Evolutionary conservation across 2,888 invertebrate genomes (phyloP).

Genomic region (Parthenolecanium corni): DNA sequence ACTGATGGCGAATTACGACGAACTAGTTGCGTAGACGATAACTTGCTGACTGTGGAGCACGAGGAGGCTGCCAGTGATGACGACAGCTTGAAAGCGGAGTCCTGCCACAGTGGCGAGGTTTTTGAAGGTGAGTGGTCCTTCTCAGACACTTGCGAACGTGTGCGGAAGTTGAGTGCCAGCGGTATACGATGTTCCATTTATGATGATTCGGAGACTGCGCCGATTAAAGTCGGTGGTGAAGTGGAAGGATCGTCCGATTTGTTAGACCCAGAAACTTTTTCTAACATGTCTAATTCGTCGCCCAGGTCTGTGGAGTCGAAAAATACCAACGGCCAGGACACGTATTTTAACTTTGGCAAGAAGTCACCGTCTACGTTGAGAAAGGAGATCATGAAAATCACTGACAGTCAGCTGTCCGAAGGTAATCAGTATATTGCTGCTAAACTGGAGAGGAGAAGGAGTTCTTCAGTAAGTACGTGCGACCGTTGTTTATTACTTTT

Average conservation of each 20-base stretch:
- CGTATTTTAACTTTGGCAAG: slow-evolving; percentile 3
- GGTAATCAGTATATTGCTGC: not conserved
- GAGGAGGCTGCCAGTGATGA: too few species aligned
- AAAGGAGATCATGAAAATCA: slow-evolving; percentile 15
- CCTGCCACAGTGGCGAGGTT: not conserved
- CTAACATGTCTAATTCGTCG: too few species aligned
- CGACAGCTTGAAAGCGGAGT: too few species aligned
- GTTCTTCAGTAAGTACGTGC: too few species aligned
- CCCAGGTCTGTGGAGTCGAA: not conserved
- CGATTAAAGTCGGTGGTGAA: not conserved
- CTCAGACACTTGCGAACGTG: not conserved
- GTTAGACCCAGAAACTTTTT: too few species aligned
- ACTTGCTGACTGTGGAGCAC: not conserved
- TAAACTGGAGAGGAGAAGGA: not conserved
- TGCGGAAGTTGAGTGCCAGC: not conserved
- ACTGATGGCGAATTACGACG: not conserved
- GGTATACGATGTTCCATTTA: slow-evolving; percentile 3
- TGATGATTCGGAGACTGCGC: not conserved
- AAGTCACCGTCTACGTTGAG: slow-evolving; percentile 21
- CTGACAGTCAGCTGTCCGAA: slow-evolving; percentile 7
- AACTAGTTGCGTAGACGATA: not conserved
- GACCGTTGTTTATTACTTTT: too few species aligned
- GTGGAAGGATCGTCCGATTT: not conserved
- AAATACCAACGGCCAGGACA: not conserved
- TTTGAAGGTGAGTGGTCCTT: slow-evolving; percentile 3